These are phyloP conservation scores for Rhagoletis pomonella DNA, from an alignment of 1,140 invertebrate species.

Conservation along the genomic window DNA sequence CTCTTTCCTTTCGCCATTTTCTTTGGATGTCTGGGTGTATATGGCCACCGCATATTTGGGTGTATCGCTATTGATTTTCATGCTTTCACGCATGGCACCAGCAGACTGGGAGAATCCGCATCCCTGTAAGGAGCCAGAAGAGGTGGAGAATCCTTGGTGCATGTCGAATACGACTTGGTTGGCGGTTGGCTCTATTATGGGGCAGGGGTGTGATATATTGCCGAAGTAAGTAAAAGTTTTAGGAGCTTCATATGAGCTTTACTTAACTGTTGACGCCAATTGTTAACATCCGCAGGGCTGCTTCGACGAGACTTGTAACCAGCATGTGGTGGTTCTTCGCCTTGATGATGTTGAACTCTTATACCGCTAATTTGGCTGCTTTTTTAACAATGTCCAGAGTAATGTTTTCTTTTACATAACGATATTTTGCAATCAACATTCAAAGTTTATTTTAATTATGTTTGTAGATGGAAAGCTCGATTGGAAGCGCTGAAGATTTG, in stretches of 20 bases:
- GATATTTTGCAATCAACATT: not conserved
- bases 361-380: slow-evolving; percentile 96
- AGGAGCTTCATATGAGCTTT: not conserved
- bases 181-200: slow-evolving; percentile 87
- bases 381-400: slow-evolving; percentile 89
- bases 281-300: slow-evolving; percentile 77
- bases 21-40: slow-evolving; percentile 94
- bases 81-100: slow-evolving; percentile 84
- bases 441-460: not conserved
- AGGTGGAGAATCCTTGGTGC: slow-evolving; percentile 86
- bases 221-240: slow-evolving; percentile 79
- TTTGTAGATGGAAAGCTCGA: slow-evolving; percentile 82
- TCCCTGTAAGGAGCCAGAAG: slow-evolving; percentile 87
- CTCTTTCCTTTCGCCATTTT: slow-evolving; percentile 91
- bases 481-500: slow-evolving; percentile 92
- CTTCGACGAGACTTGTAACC: slow-evolving; percentile 86
- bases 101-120: slow-evolving; percentile 93
- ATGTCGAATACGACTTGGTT: slow-evolving; percentile 87
- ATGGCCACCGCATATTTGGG: slow-evolving; percentile 91
- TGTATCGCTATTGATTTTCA: slow-evolving; percentile 89
- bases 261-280: not conserved
- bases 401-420: not conserved
- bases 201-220: slow-evolving; percentile 86
- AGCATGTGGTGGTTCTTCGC: slow-evolving; percentile 98
- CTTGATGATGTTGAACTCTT: slow-evolving; percentile 96